These are phyloP conservation scores for Carapus acus DNA, from an alignment of 2,797 vertebrate genomes.

Conservation along the genomic window DNA sequence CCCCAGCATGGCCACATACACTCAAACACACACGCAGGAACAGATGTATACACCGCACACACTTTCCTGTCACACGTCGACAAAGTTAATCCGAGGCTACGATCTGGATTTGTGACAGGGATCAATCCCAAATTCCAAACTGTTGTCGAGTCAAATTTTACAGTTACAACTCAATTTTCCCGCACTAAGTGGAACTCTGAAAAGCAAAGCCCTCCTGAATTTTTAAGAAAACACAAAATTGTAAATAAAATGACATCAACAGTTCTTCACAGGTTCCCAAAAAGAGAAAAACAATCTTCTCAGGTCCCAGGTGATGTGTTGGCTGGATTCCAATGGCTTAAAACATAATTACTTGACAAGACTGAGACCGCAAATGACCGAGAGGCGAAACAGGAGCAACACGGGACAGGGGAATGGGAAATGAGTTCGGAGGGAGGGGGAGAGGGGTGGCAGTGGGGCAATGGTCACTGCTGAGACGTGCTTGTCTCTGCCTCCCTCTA, in stretches of 20 bases:
- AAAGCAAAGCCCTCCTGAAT: no score
- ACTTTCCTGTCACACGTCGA: neutral
- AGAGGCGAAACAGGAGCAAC: constrained; percentile 18
- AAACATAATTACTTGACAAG: constrained; percentile 20
- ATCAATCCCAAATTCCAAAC: no score
- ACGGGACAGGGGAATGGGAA: no score
- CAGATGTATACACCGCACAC: neutral
- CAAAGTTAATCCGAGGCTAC: no score
- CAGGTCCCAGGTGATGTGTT: neutral
- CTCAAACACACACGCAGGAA: constrained; percentile 3
- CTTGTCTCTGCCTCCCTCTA: no score
- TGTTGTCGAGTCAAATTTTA: no score
- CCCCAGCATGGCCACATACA: constrained; percentile 47
- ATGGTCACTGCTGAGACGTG: no score
- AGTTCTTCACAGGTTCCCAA: neutral
- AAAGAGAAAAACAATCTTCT: neutral
- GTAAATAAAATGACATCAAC: neutral
- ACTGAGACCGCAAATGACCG: constrained; percentile 27
- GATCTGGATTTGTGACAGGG: no score
- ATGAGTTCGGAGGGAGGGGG: constrained; percentile 1
- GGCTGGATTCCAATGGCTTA: constrained; percentile 6
- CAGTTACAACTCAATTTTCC: no score
- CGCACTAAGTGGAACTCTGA: neutral
- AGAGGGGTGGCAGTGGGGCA: neutral
- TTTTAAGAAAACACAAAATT: neutral